Conservation (phyloP, 2,888 invertebrate species). For the Pycnomerus fuliginosus region DNA sequence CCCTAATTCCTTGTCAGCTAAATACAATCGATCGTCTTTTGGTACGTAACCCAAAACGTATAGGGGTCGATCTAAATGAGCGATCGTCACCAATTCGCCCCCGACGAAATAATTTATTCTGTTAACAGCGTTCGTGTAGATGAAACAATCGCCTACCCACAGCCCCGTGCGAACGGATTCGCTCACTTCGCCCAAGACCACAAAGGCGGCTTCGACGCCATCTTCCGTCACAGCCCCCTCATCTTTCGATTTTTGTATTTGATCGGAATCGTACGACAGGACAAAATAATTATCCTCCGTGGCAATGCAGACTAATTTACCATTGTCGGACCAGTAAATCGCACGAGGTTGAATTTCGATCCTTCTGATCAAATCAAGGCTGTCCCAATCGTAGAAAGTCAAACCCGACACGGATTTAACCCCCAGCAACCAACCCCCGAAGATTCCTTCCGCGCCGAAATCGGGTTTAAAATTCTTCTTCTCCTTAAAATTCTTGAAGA, state of each 20-base stretch:
- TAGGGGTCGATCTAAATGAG: constrained; percentile 95
- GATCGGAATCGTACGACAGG: constrained; percentile 81
- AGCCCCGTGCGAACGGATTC: constrained; percentile 92
- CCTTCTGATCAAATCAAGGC: constrained; percentile 84
- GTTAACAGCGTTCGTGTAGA: constrained; percentile 97
- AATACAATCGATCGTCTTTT: constrained; percentile 91
- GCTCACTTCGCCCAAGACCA: constrained; percentile 92
- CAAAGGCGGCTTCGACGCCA: constrained; percentile 94
- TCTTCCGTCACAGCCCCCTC: constrained; percentile 82
- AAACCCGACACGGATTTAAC: constrained; percentile 90
- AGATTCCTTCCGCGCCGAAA: constrained; percentile 87
- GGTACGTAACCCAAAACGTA: constrained; percentile 94
- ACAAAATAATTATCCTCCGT: constrained; percentile 96
- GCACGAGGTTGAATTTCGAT: constrained; percentile 95
- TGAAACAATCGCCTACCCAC: constrained; percentile 99
- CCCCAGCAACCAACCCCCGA: constrained; percentile 55
- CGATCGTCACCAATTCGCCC: constrained; percentile 97
- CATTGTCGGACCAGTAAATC: constrained; percentile 97
- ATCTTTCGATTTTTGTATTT: constrained; percentile 75
- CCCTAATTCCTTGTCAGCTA: constrained; percentile 97
- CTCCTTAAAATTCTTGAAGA: constrained; percentile 99
- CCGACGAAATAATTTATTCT: constrained; percentile 99
- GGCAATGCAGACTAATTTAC: constrained; percentile 88
- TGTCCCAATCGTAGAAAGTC: constrained; percentile 98
- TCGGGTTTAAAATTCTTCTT: constrained; percentile 94